Evolutionary conservation across 2,113 vertebrate genomes (phyloP).

Genomic region (Mobula birostris): DNA sequence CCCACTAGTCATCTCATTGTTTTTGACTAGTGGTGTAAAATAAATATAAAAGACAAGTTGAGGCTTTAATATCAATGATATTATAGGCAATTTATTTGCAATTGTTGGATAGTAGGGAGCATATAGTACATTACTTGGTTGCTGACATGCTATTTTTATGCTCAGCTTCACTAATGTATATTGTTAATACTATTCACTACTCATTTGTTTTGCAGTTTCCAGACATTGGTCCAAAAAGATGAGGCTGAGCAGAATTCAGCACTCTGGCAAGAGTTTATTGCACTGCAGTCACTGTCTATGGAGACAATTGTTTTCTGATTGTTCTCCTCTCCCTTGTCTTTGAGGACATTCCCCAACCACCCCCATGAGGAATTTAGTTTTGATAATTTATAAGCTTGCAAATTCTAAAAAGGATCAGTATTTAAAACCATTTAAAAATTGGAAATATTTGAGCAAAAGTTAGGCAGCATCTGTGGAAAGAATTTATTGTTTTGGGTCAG

Average conservation of each 20-base stretch:
- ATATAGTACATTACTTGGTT: neutral
- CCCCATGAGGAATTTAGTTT: too few relatives aligned
- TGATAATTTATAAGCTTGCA: too few relatives aligned
- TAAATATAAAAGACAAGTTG: neutral
- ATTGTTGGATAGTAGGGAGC: neutral
- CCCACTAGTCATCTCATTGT: too few relatives aligned
- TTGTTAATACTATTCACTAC: slow-evolving; percentile 2
- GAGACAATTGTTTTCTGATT: neutral
- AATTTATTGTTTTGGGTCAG: too few relatives aligned
- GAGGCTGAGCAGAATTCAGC: neutral
- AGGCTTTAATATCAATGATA: neutral
- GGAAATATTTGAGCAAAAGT: too few relatives aligned
- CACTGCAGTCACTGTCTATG: neutral
- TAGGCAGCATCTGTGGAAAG: too few relatives aligned
- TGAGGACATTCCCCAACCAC: too few relatives aligned
- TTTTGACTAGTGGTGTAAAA: neutral
- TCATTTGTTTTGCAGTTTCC: neutral
- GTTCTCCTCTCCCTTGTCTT: neutral
- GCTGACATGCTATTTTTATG: neutral
- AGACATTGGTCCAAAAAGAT: neutral
- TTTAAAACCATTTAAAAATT: too few relatives aligned
- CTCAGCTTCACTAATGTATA: slow-evolving; percentile 7
- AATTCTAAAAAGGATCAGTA: too few relatives aligned
- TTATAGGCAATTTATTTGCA: neutral
- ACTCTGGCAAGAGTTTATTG: neutral